These are phyloP conservation scores for Empis livida DNA, from an alignment of 2,888 invertebrate genomes.

Conservation along the genomic window DNA sequence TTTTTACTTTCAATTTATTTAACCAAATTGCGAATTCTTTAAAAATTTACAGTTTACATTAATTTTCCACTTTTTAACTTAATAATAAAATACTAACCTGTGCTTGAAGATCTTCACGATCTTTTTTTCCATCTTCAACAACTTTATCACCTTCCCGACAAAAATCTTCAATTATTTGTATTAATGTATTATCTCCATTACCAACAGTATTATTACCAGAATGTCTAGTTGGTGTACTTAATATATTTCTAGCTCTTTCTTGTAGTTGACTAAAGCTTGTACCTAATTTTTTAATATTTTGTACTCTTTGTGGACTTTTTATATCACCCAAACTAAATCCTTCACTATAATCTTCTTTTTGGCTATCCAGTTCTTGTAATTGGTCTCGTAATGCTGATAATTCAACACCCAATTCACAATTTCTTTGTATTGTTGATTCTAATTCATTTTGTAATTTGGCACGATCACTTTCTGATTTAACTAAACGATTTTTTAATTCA, in stretches of 20 bases:
- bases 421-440: slow-evolving; percentile 44
- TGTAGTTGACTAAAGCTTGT: slow-evolving; percentile 30
- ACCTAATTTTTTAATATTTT: slow-evolving; percentile 19
- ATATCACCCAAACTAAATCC: slow-evolving; percentile 36
- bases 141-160: slow-evolving; percentile 46
- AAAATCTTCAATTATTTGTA: slow-evolving; percentile 49
- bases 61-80: too few species aligned
- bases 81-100: slow-evolving; percentile 44
- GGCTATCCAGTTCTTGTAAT: slow-evolving; percentile 33
- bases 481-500: slow-evolving; percentile 39
- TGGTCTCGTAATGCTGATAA: slow-evolving; percentile 34
- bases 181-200: background rate
- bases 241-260: slow-evolving; percentile 29
- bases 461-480: slow-evolving; percentile 34
- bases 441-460: slow-evolving; percentile 44
- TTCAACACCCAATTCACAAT: slow-evolving; percentile 42
- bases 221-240: slow-evolving; percentile 23
- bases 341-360: slow-evolving; percentile 41
- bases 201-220: background rate
- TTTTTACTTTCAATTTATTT: too few species aligned
- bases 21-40: too few species aligned
- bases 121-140: slow-evolving; percentile 49
- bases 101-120: slow-evolving; percentile 57
- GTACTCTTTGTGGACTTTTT: slow-evolving; percentile 22
- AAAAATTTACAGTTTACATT: too few species aligned